Conservation (phyloP, 2,113 vertebrate species). For the Lichenostomus cassidix region DNA sequence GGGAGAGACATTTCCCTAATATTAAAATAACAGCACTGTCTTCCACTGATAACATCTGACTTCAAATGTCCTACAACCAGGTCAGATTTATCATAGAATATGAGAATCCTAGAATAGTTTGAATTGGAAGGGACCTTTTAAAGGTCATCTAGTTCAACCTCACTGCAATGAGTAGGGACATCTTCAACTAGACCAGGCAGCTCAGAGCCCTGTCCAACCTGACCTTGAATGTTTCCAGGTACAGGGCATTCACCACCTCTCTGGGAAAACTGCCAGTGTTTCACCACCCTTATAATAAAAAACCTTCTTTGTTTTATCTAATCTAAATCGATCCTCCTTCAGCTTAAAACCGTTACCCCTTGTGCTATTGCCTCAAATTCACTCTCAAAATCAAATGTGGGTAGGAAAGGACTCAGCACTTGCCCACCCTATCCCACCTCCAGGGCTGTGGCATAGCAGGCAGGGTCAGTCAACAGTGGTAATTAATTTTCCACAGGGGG, state of each 20-base stretch:
- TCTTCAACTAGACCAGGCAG: not conserved
- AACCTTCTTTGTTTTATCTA: not conserved
- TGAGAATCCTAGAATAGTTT: not conserved
- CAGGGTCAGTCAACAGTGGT: accelerated
- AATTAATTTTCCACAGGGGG: not conserved
- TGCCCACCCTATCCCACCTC: not conserved
- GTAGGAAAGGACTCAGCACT: not conserved
- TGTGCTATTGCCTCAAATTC: not conserved
- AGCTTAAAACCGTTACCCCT: not conserved
- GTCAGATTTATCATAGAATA: not conserved
- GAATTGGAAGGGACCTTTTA: not conserved
- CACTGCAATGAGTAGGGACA: not conserved
- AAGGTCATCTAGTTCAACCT: not conserved
- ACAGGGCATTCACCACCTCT: not conserved
- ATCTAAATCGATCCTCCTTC: not conserved
- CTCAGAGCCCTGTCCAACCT: not conserved
- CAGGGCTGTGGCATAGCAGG: not conserved
- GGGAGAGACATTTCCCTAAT: not conserved
- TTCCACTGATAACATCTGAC: not conserved
- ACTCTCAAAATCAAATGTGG: not conserved
- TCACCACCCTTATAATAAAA: not conserved
- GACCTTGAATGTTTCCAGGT: not conserved
- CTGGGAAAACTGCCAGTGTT: not conserved
- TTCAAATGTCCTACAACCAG: not conserved
- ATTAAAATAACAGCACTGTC: not conserved